Base-by-base conservation (phyloP, 1,140 invertebrate species). In the Neotoxoptera formosana region DNA sequence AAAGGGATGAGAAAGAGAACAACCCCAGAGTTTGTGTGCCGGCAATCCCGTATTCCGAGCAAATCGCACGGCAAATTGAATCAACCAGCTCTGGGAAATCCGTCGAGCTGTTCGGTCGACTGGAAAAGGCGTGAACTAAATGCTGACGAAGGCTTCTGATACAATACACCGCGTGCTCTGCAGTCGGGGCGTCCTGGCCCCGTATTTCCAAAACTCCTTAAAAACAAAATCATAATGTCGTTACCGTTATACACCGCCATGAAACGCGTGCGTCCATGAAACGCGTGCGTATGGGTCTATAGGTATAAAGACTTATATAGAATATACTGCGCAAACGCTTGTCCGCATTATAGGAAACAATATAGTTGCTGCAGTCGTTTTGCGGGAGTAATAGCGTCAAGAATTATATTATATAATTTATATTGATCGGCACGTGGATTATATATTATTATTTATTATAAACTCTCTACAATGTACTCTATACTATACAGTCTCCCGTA, bases 41-140 rank as follows among this genome's bases (percentile, higher is more conserved):
- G 76, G 81, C 91, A 93, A 93, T 93, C 91, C 91, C 91, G 91
- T 93, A 93, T 93, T 93, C 91, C 51, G 81, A 93, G 48, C 91
- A 93, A 93, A 93, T 93, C 91, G 81, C 81, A 93, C 91, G 91
- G 91, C 91, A 93, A 93, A 93, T 93, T 93, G 91, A 93, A 93
- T 93, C 91, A 93, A 84, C 76, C 91, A 81, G 91, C 91, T 93
- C 91, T 93, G 81, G 81, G 91, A 93, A 93, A 93, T 93, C 91
- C 91, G 91, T 53, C 91, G 91, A 93, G 91, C 48, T 93, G 91
- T 51, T 93, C 91, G 47, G 91, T 93, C 91, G 81, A 93, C 91
- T 93, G 91, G 91, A 93, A 93, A 93, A 93, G 91, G 91, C 91
- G 91, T 93, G 76, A 86, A 93, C 91, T 93, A 93, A 93, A 93